These are phyloP conservation scores for Urocyon cinereoargenteus DNA, from an alignment of 2,797 vertebrate species.

Conservation along the genomic window DNA sequence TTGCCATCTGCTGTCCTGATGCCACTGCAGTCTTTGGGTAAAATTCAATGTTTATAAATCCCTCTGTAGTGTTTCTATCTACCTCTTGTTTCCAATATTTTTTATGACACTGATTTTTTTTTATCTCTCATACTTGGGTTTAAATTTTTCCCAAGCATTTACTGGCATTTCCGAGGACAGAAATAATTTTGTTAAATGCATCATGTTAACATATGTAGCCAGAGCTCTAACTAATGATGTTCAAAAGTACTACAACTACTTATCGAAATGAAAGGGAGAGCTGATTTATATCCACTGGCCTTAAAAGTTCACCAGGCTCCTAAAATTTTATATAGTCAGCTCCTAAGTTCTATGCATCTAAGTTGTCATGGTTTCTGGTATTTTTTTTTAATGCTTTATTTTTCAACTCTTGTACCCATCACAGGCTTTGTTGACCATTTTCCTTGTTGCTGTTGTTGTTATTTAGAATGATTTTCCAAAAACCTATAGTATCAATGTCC, in stretches of 20 bases:
- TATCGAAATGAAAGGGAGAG: constrained; percentile 21
- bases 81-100: constrained; percentile 53
- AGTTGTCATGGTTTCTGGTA: background rate
- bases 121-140: background rate
- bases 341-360: background rate
- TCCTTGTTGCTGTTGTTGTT: background rate
- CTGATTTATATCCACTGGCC: background rate
- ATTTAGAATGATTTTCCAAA: constrained; percentile 20
- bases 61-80: background rate
- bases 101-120: constrained; percentile 28
- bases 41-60: constrained; percentile 56
- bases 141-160: constrained; percentile 46
- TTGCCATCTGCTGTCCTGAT: constrained; percentile 85
- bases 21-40: constrained; percentile 59
- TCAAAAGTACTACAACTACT: background rate
- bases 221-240: background rate
- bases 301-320: background rate
- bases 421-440: background rate
- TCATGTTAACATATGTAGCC: background rate
- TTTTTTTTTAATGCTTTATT: background rate
- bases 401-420: background rate
- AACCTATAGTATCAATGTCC: background rate
- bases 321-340: background rate
- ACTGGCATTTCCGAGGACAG: background rate
- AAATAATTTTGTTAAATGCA: background rate